Evolutionary conservation across 2,113 vertebrate genomes (phyloP).

Genomic region (Hyaena hyaena): DNA sequence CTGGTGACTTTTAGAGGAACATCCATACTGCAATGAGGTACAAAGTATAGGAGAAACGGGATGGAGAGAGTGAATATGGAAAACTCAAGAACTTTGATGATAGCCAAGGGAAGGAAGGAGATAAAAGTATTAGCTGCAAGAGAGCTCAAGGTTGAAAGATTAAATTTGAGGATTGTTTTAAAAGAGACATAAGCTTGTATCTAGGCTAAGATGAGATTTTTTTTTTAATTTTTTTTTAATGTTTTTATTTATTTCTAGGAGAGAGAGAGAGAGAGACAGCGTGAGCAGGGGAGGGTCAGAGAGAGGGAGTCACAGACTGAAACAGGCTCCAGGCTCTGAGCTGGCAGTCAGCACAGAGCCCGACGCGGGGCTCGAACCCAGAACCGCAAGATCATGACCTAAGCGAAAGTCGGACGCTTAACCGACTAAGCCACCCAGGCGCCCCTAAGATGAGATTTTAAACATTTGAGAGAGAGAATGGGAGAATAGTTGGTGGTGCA

Average conservation of each 20-base stretch:
- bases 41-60: not conserved
- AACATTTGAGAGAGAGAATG: not conserved
- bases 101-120: not conserved
- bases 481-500: not conserved
- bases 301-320: too few species aligned
- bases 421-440: too few species aligned
- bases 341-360: too few species aligned
- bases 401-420: too few species aligned
- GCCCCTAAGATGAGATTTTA: not conserved
- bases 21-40: not conserved
- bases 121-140: not conserved
- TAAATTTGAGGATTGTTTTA: not conserved
- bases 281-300: too few species aligned
- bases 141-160: not conserved
- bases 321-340: too few species aligned
- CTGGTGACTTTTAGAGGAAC: not conserved
- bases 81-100: not conserved
- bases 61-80: not conserved
- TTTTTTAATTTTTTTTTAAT: too few species aligned
- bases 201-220: not conserved
- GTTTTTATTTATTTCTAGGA: too few species aligned
- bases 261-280: too few species aligned
- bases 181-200: not conserved
- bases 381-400: too few species aligned
- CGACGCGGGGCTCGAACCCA: too few species aligned